Base-by-base conservation (phyloP, 2,888 invertebrate species). In the Pachymerium ferrugineum region DNA sequence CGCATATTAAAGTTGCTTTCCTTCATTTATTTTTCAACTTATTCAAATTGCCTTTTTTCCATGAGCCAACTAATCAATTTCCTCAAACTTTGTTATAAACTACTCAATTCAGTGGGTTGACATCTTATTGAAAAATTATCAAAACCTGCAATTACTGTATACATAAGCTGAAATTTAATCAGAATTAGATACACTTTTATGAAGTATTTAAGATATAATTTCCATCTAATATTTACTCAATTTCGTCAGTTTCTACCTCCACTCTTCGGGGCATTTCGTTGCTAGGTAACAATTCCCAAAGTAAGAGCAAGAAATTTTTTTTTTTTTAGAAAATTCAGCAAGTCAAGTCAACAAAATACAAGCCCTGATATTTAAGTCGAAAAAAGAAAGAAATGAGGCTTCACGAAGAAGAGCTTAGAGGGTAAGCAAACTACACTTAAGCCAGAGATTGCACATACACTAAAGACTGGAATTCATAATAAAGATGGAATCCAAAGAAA, bases 1-100 rank as follows among this genome's bases (percentile, higher is more conserved):
- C 62, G 62, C 62, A 62, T 62, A 62, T 62, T 62, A 62, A 62
- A 62, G 28, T 62, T 25, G 28, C 62, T 62, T 62, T 62, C 62
- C 62, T 62, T 62, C 28, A 22, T 28, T 62, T 62, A 62, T 62
- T 62, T 62, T 25, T 12, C 62, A 28, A 28, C 62, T 62, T 62
- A 62, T 62, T 62, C 62, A 62, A 62, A 62, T 62, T 62, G 62
- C 28, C 62, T 25, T 62, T 28, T 22, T 22, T 62, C 28, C 28
- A 62, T n/a, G n/a, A n/a, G n/a, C n/a, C n/a, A n/a, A n/a, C n/a
- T n/a, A n/a, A n/a, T n/a, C n/a, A n/a, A n/a, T n/a, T n/a, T n/a
- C n/a, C n/a, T n/a, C n/a, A n/a, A n/a, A n/a, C n/a, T n/a, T n/a
- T n/a, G n/a, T n/a, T n/a, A n/a, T n/a, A n/a, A n/a, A n/a, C n/a